phyloP scores from a whole-genome alignment of 1,140 invertebrate genomes.

The Andricus grossulariae region DNA sequence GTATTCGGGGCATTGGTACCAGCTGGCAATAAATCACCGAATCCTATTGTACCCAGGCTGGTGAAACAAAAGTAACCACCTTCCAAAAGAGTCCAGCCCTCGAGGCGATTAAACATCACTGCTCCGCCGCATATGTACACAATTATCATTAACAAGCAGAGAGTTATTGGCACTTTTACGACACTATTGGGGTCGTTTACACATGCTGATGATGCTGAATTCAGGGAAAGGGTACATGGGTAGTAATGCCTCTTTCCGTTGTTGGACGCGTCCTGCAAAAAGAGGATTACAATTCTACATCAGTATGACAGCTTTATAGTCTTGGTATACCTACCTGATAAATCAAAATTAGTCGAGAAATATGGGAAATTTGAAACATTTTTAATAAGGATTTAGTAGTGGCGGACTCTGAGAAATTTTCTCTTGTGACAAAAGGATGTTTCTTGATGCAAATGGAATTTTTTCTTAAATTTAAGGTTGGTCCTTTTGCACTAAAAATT shows the following conservation, averaged over 20 bases:
- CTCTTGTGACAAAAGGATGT: no score
- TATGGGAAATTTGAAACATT: no score
- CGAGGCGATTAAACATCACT: slow-evolving; percentile 91
- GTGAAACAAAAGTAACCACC: slow-evolving; percentile 96
- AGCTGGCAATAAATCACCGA: slow-evolving; percentile 88
- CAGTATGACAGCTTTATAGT: no score
- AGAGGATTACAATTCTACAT: background rate
- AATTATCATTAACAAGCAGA: slow-evolving; percentile 92
- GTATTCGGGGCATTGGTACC: slow-evolving; percentile 83
- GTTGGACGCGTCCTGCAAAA: slow-evolving; percentile 53
- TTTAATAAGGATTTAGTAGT: no score
- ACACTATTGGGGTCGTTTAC: slow-evolving; percentile 68
- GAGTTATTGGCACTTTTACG: slow-evolving; percentile 87
- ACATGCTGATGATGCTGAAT: slow-evolving; percentile 61
- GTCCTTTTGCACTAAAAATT: no score
- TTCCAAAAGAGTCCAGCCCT: slow-evolving; percentile 94
- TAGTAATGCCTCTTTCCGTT: slow-evolving; percentile 65
- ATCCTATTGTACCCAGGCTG: slow-evolving; percentile 91
- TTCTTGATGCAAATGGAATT: no score
- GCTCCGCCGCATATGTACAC: slow-evolving; percentile 94
- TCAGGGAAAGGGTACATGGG: slow-evolving; percentile 64
- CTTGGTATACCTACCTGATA: no score
- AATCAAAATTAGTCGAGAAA: no score
- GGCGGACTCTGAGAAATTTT: no score
- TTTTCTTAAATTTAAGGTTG: no score